Evolutionary conservation across 2,797 vertebrate species (phyloP), one percentile per base, ranked within the genome.

Genomic region (Melanotaenia parkinsoni): DNA sequence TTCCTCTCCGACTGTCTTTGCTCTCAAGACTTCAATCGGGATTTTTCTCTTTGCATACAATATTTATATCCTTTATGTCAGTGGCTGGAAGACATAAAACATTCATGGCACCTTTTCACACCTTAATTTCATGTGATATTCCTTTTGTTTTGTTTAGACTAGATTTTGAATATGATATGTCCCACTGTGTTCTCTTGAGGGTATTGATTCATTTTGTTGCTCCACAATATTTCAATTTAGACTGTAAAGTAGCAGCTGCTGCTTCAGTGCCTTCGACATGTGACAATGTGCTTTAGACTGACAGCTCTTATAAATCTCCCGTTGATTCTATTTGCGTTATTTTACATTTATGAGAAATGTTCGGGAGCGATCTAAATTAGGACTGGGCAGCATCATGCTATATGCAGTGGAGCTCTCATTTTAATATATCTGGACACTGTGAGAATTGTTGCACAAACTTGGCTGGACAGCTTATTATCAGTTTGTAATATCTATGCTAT

Each of bases 31-130:
- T 93, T 94, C 92, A 95, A 94, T 94, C 81, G 47, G 66, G 76
- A 79, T 84, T 90, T 81, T 91, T 89, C 85, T 90, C 82, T 86
- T 87, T 87, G 83, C 92, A 93, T 93, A 79, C 90, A 93, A 93
- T 93, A 94, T 94, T 94, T 91, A 93, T 92, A 83, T 79, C 79
- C 87, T 93, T 93, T 91, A 92, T 92, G 91, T 93, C 89, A 89
- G 83, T 87, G 92, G 90, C 90, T 89, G 80, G 84, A 87, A 89
- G 88, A 66, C 79, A 87, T 92, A 70, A 92, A 93, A 92, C 86
- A 88, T 91, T 88, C 80, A 86, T 83, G 88, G 54, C 85, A 90
- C 86, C 88, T 91, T 92, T 88, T 88, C 86, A 80, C 87, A 85
- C 88, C 91, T 87, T 91, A 88, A 89, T 90, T 91, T 87, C 85